Evolutionary conservation across 2,113 vertebrate species (phyloP), one percentile per base, ranked within the genome.

Genomic region (Psittacus erithacus): DNA sequence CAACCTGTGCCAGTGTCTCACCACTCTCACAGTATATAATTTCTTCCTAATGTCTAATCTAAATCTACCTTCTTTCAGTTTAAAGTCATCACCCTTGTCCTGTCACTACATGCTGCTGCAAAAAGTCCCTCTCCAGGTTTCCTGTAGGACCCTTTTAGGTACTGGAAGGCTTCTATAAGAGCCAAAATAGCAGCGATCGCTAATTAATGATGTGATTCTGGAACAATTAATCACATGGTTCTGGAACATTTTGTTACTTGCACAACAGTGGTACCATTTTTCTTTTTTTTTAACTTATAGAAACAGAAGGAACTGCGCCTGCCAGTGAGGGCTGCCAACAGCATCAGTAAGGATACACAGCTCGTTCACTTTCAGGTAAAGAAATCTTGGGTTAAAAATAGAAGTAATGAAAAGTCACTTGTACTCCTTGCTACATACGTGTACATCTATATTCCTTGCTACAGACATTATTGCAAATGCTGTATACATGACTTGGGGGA

Each of bases 401-500:
- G 63, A 88, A 64, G 14, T n/a, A 60, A 35, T 22, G 9, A 78
- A 79, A 68, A 52, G 25, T 60, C n/a, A 63, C n/a, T 62, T 49
- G 50, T 46, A 33, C 6, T 38, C 12, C 11, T 71, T 78, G 23
- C 38, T 60, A 24, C 6, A 11, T 19, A 82, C 7, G 29, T 44
- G 18, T 35, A 77, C 23, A 52, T 15, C 22, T 55, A 12, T 25
- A 60, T 5, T 41, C 43, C 68, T 92, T 22, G 17, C 46, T 29
- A 22, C 6, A 13, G 33, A 28, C 18, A 18, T 13, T 46, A 70
- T 9, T 69, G 31, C 17, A 77, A 88, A 77, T 1, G 2, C 17
- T 29, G 2, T 3, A 6, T 11, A 15, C 0, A 0, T 17, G n/a
- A 29, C 12, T n/a, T 2, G 1, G 43, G 53, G 33, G 35, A 86